A percentile compares a stretch with the other conserved stretches of the same genome.
These are phyloP conservation scores for Drosophila gunungcola DNA, from an alignment of 1,140 invertebrate species.

Conservation along the genomic window DNA sequence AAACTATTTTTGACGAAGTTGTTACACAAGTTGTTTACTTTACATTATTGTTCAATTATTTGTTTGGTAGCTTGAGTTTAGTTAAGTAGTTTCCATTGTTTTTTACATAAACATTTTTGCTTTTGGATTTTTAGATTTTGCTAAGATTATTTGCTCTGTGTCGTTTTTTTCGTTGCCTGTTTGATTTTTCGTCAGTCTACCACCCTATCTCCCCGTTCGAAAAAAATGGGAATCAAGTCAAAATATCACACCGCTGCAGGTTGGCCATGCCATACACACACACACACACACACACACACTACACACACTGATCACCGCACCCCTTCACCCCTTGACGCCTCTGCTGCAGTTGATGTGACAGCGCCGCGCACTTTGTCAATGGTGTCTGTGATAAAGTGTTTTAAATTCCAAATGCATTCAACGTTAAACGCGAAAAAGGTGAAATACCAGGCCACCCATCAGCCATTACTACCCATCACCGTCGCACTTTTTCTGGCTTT, in stretches of 20 bases:
- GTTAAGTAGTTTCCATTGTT: too few relatives aligned
- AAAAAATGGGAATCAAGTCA: conserved; percentile 55
- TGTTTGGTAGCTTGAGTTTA: too few relatives aligned
- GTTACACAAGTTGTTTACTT: too few relatives aligned
- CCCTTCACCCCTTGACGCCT: background rate
- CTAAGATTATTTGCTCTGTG: background rate
- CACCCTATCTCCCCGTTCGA: conserved; percentile 21
- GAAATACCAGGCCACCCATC: conserved; percentile 34
- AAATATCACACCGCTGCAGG: conserved; percentile 57
- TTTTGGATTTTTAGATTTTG: background rate
- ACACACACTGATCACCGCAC: background rate
- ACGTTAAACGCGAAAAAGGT: conserved; percentile 74
- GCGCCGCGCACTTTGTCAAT: conserved; percentile 77
- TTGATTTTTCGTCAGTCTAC: conserved; percentile 68
- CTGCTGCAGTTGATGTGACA: conserved; percentile 73
- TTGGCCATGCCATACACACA: conserved; percentile 19
- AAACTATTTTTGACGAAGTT: too few relatives aligned
- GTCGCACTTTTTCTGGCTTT: conserved; percentile 37
- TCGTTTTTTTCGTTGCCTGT: conserved; percentile 14
- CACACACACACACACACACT: conserved; percentile 1
- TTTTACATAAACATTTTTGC: too few relatives aligned
- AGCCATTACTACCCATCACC: conserved; percentile 16
- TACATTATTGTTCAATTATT: too few relatives aligned
- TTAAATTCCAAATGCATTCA: conserved; percentile 81
- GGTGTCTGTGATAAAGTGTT: conserved; percentile 77